Evolutionary conservation across 2,113 vertebrate genomes (phyloP).

Genomic region (Lepisosteus oculatus): DNA sequence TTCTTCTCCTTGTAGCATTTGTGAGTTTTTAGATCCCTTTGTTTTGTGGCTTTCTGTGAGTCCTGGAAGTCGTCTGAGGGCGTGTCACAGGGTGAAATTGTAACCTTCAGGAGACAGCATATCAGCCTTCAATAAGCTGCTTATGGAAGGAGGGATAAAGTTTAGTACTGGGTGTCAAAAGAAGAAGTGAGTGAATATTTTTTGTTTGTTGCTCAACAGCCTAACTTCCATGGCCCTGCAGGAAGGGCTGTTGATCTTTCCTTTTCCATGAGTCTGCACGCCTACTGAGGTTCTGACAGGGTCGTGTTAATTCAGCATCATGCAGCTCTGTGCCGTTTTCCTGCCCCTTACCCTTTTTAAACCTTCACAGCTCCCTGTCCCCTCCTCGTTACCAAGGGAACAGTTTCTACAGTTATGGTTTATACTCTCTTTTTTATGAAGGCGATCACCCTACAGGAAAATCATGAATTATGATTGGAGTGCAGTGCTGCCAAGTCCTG

Average conservation of each 20-base stretch:
- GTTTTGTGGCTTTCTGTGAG: too few species aligned
- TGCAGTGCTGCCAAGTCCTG: constrained; percentile 1
- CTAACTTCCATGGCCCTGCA: too few species aligned
- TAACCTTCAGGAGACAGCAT: too few species aligned
- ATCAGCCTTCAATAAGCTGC: too few species aligned
- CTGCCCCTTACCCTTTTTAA: constrained; percentile 1
- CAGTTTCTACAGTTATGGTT: constrained; percentile 50
- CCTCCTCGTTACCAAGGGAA: constrained; percentile 47
- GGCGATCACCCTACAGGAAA: constrained; percentile 21
- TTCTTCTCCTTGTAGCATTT: too few species aligned
- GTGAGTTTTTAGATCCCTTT: too few species aligned
- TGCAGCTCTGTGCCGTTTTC: not conserved
- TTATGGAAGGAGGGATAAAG: too few species aligned
- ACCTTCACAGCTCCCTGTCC: constrained; percentile 27
- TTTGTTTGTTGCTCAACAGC: too few species aligned
- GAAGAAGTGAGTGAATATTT: too few species aligned
- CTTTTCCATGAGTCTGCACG: constrained; percentile 2
- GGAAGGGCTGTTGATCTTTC: not conserved
- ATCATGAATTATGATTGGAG: constrained; percentile 15
- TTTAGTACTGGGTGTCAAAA: too few species aligned
- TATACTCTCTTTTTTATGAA: constrained; percentile 27
- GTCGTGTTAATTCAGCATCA: not conserved
- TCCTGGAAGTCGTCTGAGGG: too few species aligned
- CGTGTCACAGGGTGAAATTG: too few species aligned
- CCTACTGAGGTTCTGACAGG: not conserved